Conservation (phyloP, 2,888 invertebrate genomes). For the Ormyrus thymus region DNA sequence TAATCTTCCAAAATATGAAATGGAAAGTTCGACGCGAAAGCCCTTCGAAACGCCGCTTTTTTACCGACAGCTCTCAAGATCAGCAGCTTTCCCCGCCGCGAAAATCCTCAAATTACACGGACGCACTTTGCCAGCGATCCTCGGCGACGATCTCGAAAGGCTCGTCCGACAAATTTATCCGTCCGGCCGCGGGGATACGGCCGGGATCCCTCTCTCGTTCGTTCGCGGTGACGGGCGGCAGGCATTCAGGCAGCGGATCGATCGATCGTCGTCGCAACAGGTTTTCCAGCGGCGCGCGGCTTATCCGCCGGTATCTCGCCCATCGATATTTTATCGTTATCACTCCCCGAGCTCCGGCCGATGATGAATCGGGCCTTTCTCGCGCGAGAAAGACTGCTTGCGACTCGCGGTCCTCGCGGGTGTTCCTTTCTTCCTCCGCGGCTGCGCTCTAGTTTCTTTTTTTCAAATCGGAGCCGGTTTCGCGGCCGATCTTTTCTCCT, state of each 20-base stretch:
- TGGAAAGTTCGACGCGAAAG: no score
- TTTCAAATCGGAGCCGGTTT: constrained; percentile 22
- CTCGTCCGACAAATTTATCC: no score
- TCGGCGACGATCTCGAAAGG: no score
- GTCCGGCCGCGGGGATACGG: no score
- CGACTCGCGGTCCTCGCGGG: neutral
- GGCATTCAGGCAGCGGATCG: neutral
- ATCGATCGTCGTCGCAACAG: constrained; percentile 24
- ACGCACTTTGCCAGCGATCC: no score
- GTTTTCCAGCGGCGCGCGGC: constrained; percentile 16
- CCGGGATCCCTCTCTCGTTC: no score
- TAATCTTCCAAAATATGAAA: no score
- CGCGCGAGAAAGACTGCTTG: neutral
- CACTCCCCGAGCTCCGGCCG: constrained; percentile 9
- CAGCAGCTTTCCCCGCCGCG: no score
- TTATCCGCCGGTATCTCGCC: constrained; percentile 33
- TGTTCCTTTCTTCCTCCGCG: neutral
- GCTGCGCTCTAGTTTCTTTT: constrained; percentile 1
- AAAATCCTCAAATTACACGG: no score
- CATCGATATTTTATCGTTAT: constrained; percentile 44
- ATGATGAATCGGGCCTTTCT: constrained; percentile 33
- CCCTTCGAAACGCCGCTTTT: no score
- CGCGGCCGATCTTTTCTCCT: neutral
- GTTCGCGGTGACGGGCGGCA: no score
- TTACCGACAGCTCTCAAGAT: no score